These are phyloP conservation scores for Colinus virginianus DNA, from an alignment of 2,113 vertebrate species.

Conservation along the genomic window DNA sequence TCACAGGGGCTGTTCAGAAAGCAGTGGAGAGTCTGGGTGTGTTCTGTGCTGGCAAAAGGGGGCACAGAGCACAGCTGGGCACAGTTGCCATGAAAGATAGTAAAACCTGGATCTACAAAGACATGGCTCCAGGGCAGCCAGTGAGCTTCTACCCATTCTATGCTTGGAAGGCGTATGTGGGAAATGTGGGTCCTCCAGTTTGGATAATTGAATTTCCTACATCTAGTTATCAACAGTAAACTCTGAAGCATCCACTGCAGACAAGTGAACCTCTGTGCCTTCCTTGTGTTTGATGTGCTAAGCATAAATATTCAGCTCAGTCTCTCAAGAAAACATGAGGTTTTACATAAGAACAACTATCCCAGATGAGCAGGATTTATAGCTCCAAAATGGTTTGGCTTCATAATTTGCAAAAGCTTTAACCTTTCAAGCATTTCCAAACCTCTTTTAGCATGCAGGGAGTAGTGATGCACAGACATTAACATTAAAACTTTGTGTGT, in stretches of 20 bases:
- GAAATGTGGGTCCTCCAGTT: neutral
- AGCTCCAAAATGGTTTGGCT: conserved; percentile 61
- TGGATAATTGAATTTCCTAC: conserved; percentile 12
- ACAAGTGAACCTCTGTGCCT: conserved; percentile 21
- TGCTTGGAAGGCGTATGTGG: neutral
- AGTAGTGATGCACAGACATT: conserved; percentile 61
- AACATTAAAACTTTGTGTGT: conserved; percentile 61
- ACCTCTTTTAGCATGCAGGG: conserved; percentile 50
- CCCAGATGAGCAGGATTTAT: conserved; percentile 69
- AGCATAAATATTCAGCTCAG: conserved; percentile 63
- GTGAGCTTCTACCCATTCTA: neutral
- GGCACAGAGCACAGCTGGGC: rapidly evolving
- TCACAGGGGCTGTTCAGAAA: rapidly evolving
- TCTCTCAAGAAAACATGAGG: conserved; percentile 67
- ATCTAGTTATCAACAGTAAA: conserved; percentile 33
- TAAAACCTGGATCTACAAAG: neutral
- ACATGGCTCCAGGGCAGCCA: neutral
- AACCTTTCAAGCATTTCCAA: conserved; percentile 73
- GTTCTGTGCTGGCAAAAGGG: neutral
- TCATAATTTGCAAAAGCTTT: conserved; percentile 68
- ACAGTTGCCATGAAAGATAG: rapidly evolving
- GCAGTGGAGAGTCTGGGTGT: neutral
- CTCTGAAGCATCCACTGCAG: conserved; percentile 33
- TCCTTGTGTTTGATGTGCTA: conserved; percentile 53
- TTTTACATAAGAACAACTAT: conserved; percentile 68